Base-by-base conservation (phyloP, 2,113 vertebrate species). In the Gallinago jamesoni region DNA sequence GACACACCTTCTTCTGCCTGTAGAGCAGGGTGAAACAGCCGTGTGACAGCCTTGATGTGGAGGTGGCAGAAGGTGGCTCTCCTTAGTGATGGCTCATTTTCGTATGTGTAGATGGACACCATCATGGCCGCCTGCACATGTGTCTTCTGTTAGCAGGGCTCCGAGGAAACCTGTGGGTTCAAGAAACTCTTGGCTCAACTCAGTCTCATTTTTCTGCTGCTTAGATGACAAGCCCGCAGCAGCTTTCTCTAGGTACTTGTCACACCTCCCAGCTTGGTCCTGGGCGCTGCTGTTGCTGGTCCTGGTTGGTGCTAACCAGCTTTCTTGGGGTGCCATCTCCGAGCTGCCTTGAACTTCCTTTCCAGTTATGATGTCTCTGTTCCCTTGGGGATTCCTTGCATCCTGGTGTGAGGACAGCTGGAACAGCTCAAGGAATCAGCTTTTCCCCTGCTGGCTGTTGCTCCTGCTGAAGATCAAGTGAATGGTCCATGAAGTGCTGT, bases 91-190 rank as follows among this genome's bases (percentile, higher is more conserved):
- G 45, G 20, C 55, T 57, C 2, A 1, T 57, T 68, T 52, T 68
- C 67, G 1, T 20, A 0, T 12, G 1, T 18, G 21, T 20, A 39
- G 24, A 14, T 63, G 25, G 70, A 66, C 3, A 4, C 48, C 6
- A 10, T 30, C 27, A 1, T 31, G 50, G 25, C 21, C 12, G 19
- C 12, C 37, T 83, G 50, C 27, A 3, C 2, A 1, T 2, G 3
- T 8, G 10, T 48, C 14, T n/a, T 64, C 17, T 81, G 18, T 67
- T 69, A 33, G 19, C 30, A 43, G 18, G 19, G 30, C 52, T 77
- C 41, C 0, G 14, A 28, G 52, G 76, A 76, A 53, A 52, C 9
- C 30, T 30, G 9, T 8, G 28, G 48, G 33, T 41, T 81, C 31
- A 53, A 28, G 63, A 47, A 70, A 33, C 35, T 15, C 35, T 15